phyloP scores from a whole-genome alignment of 2,113 vertebrate species.

The Corvus hawaiiensis region DNA sequence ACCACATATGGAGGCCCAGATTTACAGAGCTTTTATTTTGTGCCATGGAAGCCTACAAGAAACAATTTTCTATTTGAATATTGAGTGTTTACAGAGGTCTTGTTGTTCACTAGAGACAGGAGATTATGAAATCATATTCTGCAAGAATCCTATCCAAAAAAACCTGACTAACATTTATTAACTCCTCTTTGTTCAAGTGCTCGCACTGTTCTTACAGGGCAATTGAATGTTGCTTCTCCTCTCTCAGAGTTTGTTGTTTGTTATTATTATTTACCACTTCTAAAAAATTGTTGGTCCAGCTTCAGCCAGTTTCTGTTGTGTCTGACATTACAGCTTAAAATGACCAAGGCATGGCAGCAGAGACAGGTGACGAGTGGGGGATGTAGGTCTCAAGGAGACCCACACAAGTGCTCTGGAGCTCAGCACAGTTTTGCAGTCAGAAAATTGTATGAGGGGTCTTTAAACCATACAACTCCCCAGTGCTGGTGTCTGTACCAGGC shows the following conservation, averaged over 20 bases:
- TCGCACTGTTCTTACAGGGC: neutral
- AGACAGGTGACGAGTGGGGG: neutral
- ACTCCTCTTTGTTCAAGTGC: slow-evolving; percentile 7
- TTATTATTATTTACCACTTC: neutral
- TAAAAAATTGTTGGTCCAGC: neutral
- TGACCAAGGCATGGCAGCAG: neutral
- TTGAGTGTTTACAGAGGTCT: slow-evolving; percentile 67
- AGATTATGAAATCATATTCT: slow-evolving; percentile 67
- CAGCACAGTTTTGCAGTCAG: neutral
- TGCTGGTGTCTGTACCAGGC: rapidly evolving
- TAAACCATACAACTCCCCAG: neutral
- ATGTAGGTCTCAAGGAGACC: neutral
- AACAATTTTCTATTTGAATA: slow-evolving; percentile 73
- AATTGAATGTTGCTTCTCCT: neutral
- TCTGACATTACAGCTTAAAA: neutral
- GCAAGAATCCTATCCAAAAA: slow-evolving; percentile 36
- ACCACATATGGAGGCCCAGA: slow-evolving; percentile 75
- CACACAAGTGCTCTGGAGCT: neutral
- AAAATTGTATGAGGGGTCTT: neutral
- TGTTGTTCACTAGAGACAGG: slow-evolving; percentile 59
- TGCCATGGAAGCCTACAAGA: slow-evolving; percentile 72
- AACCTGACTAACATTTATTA: slow-evolving; percentile 37
- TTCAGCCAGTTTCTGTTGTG: neutral
- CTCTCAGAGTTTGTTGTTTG: neutral
- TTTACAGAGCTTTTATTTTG: slow-evolving; percentile 73